These are phyloP conservation scores for Heteractis magnifica DNA, from an alignment of 92 coral and sea anemone genomes.

Conservation along the genomic window DNA sequence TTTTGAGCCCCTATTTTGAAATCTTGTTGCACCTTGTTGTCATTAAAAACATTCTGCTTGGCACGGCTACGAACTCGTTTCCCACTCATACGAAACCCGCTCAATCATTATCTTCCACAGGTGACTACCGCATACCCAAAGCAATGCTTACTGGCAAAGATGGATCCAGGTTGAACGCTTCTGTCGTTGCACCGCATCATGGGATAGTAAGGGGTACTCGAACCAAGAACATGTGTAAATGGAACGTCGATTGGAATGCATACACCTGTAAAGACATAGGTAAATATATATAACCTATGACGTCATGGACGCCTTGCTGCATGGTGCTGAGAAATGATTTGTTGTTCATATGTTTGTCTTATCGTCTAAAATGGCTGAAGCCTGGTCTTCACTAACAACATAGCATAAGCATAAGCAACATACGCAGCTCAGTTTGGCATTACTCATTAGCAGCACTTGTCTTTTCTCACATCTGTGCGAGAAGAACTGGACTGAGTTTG, in stretches of 20 bases:
- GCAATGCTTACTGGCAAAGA: constrained; percentile 65
- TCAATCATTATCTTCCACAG: constrained; percentile 15
- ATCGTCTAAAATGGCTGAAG: no score
- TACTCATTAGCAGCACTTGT: no score
- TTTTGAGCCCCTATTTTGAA: background rate
- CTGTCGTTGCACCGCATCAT: constrained; percentile 74
- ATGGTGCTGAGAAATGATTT: background rate
- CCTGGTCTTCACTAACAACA: no score
- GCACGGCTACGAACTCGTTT: no score
- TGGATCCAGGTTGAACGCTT: constrained; percentile 69
- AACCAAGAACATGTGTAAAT: constrained; percentile 53
- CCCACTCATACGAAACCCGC: no score
- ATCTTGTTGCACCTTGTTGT: no score
- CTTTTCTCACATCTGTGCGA: no score
- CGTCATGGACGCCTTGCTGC: background rate
- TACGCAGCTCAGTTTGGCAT: no score
- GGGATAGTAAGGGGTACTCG: constrained; percentile 84
- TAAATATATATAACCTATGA: constrained; percentile 14
- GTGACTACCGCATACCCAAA: constrained; percentile 83
- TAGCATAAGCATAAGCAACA: no score
- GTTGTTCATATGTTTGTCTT: no score
- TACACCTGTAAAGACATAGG: constrained; percentile 70
- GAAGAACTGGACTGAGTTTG: no score
- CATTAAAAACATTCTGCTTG: no score
- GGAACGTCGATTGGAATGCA: constrained; percentile 83